phyloP scores from a whole-genome alignment of 2,888 invertebrate species.

The Leucoma salicis region DNA sequence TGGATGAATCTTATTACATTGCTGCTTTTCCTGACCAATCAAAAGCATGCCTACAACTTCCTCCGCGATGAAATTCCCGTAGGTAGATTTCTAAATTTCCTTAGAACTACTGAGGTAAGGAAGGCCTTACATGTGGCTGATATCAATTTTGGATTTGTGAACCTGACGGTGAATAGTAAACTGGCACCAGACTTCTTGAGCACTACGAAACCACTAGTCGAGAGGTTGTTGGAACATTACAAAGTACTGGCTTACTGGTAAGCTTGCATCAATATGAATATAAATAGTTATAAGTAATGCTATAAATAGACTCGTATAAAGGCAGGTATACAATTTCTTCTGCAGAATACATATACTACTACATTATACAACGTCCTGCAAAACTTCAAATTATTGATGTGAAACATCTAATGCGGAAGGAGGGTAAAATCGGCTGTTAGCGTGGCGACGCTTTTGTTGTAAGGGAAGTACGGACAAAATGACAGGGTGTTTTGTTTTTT shows the following conservation, averaged over 20 bases:
- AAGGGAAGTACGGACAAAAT: no score
- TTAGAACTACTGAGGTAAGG: slow-evolving; percentile 49
- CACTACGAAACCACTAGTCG: slow-evolving; percentile 51
- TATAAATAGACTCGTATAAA: no score
- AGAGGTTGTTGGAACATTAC: slow-evolving; percentile 60
- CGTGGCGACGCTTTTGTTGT: no score
- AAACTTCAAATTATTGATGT: no score
- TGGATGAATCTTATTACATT: slow-evolving; percentile 52
- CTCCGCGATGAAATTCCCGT: slow-evolving; percentile 50
- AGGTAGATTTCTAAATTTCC: slow-evolving; percentile 43
- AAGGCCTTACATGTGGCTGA: slow-evolving; percentile 66
- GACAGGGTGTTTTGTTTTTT: no score
- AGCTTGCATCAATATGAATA: no score
- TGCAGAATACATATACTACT: no score
- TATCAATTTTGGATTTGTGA: slow-evolving; percentile 51
- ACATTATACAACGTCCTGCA: no score
- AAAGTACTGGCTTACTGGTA: slow-evolving; percentile 61
- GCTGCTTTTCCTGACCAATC: slow-evolving; percentile 50
- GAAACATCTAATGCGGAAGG: no score
- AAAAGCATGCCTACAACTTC: slow-evolving; percentile 68
- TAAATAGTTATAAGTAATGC: no score
- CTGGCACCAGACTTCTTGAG: slow-evolving; percentile 63
- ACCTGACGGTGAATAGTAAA: slow-evolving; percentile 53
- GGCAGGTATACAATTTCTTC: no score
- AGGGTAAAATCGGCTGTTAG: no score